Base-by-base conservation (phyloP, 2,888 invertebrate species). In the Ichneumon xanthorius region DNA sequence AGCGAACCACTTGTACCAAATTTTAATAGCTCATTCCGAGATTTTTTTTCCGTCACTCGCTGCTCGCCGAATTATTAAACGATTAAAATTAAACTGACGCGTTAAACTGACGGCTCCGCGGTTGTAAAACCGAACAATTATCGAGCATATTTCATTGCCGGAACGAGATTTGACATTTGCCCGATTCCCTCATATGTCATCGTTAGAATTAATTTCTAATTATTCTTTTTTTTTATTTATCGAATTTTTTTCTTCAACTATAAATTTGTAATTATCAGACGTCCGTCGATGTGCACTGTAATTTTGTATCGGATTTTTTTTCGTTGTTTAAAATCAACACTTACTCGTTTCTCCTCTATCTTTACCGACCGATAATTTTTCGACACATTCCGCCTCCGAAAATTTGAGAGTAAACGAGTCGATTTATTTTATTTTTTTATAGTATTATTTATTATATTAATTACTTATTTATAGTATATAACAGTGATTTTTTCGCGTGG, bases 1-100 rank as follows among this genome's bases (percentile, higher is more conserved):
- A 48, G 79, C 77, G 67, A 73, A 65, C 73, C 77, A 19, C 75
- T 55, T 71, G 71, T 50, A 45, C 53, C 40, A 53, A 67, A 30
- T 22, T 11, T 75, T 53, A 70, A 50, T 40, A 14, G 37, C 40
- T 26, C 26, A 26, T 30, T 16, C 26, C 6, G 26, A 0, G 0
- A 6, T 63, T 33, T 63, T 61, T 61, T 58, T 58, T 19, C 19
- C n/a, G 9, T 19, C 53, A 58, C 9, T 58, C 26, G 63, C 16
- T 14, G 30, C 63, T 1, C n/a, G 63, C 9, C 33, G 33, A 3
- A 16, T 63, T n/a, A 33, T 33, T 16, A 30, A 63, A 30, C 11
- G 63, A 63, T 63, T 33, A 6, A 33, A n/a, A 63, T 16, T 14
- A 16, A 33, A 63, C 6, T 58, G 58, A 58, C 58, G 14, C 58